Conservation (phyloP, 2,113 vertebrate genomes). For the Lynx canadensis region DNA sequence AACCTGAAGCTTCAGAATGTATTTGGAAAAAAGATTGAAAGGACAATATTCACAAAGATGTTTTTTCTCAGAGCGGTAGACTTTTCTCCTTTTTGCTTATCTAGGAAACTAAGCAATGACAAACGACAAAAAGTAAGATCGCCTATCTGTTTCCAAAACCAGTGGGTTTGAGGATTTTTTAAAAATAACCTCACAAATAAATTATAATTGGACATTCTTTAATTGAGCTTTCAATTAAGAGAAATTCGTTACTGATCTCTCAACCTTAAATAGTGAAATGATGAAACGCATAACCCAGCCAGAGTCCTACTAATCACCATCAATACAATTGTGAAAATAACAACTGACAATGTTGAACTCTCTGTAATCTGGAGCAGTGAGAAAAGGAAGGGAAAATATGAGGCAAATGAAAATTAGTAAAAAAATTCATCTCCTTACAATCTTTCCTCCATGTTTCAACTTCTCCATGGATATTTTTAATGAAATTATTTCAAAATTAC, state of each 20-base stretch:
- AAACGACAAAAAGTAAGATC: neutral
- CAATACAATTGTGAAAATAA: neutral
- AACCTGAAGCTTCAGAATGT: neutral
- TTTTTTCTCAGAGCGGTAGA: neutral
- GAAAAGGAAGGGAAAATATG: neutral
- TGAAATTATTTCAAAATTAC: slow-evolving; percentile 55
- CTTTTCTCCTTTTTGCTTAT: neutral
- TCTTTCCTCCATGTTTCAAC: neutral
- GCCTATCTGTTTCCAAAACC: neutral
- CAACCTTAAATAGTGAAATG: neutral
- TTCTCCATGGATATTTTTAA: slow-evolving; percentile 24
- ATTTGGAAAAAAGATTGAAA: neutral
- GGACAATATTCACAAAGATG: neutral
- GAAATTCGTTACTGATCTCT: neutral
- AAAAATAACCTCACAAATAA: slow-evolving; percentile 1
- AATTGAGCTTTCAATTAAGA: neutral
- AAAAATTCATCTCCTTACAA: neutral
- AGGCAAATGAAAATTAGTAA: neutral
- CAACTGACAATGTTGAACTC: neutral
- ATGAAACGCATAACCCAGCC: neutral
- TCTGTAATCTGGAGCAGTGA: neutral
- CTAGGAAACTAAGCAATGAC: neutral
- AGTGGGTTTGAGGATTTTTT: neutral
- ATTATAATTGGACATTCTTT: neutral
- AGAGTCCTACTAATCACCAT: neutral